phyloP scores from a whole-genome alignment of 92 coral and sea anemone genomes.

The Porites rus region DNA sequence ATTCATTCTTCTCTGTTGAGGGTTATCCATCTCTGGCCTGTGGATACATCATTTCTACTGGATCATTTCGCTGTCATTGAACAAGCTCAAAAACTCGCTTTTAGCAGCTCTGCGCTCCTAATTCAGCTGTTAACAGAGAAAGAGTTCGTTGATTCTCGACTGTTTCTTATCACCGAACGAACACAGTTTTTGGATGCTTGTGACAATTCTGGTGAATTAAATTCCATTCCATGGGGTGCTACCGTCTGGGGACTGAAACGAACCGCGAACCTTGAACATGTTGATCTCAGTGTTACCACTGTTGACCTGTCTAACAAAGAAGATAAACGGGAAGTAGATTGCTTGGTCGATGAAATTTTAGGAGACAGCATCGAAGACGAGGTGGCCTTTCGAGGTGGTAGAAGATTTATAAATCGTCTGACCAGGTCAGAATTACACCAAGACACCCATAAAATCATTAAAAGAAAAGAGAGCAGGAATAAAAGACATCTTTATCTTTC shows the following conservation, averaged over 20 bases:
- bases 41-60: conserved; percentile 30
- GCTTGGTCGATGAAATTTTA: conserved; percentile 54
- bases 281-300: conserved; percentile 35
- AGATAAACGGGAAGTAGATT: conserved; percentile 30
- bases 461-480: background rate
- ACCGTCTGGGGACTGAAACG: conserved; percentile 75
- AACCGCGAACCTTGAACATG: conserved; percentile 66
- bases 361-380: conserved; percentile 55
- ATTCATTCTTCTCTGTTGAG: conserved; percentile 16
- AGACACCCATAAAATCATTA: background rate
- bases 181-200: conserved; percentile 39
- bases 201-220: background rate
- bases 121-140: conserved; percentile 41
- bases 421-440: background rate
- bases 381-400: conserved; percentile 64
- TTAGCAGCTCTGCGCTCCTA: conserved; percentile 53
- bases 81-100: conserved; percentile 53
- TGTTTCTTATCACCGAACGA: conserved; percentile 51
- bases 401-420: conserved; percentile 66
- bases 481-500: background rate
- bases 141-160: conserved; percentile 11
- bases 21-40: conserved; percentile 73
- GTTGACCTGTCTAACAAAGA: conserved; percentile 53
- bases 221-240: conserved; percentile 60
- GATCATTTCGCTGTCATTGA: conserved; percentile 28